Conservation (phyloP, 2,888 invertebrate species). For the Smittia aterrima region DNA sequence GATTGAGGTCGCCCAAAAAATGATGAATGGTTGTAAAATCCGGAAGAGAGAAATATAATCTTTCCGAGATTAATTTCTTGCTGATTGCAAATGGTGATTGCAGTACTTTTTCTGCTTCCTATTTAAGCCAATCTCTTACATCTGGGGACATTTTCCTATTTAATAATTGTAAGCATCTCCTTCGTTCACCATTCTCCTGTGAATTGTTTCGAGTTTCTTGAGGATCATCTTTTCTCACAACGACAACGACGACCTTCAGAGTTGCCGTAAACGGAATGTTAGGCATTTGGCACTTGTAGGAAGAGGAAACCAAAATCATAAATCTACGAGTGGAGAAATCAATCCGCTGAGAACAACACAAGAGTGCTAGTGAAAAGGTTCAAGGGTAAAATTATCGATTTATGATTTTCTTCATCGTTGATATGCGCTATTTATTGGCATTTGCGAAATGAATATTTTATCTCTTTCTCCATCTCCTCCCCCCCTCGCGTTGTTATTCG, state of each 20-base stretch:
- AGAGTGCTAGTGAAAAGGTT: neutral
- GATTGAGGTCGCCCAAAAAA: constrained; percentile 21
- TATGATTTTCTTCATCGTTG: constrained; percentile 5
- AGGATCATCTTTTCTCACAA: too few relatives aligned
- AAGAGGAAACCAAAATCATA: neutral
- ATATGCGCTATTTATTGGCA: constrained; percentile 18
- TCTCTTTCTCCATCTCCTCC: neutral
- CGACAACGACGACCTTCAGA: too few relatives aligned
- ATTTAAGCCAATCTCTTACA: neutral
- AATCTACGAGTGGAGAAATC: neutral
- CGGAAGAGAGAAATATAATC: neutral
- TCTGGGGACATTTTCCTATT: neutral
- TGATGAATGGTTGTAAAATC: constrained; percentile 3
- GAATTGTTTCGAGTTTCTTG: too few relatives aligned
- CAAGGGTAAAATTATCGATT: constrained; percentile 20
- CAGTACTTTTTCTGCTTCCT: neutral
- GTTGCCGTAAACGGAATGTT: too few relatives aligned
- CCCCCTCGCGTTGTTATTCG: neutral
- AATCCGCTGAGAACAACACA: neutral
- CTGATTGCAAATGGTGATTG: constrained; percentile 23
- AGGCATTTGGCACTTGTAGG: neutral
- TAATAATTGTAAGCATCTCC: neutral
- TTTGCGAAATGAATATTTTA: constrained; percentile 5
- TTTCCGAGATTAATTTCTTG: constrained; percentile 35
- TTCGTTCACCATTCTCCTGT: neutral